phyloP scores from a whole-genome alignment of 2,113 vertebrate genomes.

The Shinisaurus crocodilurus region DNA sequence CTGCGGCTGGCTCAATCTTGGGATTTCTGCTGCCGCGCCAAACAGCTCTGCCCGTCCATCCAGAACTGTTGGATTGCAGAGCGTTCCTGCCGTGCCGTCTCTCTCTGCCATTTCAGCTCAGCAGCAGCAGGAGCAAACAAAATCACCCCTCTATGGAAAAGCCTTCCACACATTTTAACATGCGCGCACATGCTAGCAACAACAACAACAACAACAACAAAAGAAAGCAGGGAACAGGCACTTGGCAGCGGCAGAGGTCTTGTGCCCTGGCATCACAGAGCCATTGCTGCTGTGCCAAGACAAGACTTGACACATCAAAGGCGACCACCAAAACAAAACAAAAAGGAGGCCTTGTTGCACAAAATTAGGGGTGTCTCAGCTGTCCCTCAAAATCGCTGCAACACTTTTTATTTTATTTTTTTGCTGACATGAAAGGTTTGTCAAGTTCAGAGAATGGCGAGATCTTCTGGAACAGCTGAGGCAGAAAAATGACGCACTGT shows the following conservation, averaged over 20 bases:
- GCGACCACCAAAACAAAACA: slow-evolving; percentile 17
- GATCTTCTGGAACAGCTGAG: slow-evolving; percentile 55
- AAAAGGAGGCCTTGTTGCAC: slow-evolving; percentile 11
- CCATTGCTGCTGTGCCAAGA: not conserved
- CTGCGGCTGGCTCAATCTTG: slow-evolving; percentile 13
- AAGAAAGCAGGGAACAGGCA: no score
- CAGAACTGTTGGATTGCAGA: not conserved
- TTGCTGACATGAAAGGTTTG: slow-evolving; percentile 57
- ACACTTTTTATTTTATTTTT: slow-evolving; percentile 22
- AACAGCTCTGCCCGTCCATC: not conserved
- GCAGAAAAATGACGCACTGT: slow-evolving; percentile 38
- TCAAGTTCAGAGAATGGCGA: slow-evolving; percentile 33
- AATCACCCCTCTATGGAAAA: not conserved
- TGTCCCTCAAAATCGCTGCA: slow-evolving; percentile 36
- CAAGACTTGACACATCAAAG: slow-evolving; percentile 39
- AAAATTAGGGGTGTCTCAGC: slow-evolving; percentile 7
- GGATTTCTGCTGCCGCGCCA: not conserved
- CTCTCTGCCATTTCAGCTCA: not conserved
- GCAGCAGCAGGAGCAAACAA: not conserved
- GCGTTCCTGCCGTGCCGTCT: not conserved
- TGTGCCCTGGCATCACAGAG: accelerated
- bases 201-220: no score
- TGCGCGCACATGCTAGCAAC: not conserved
- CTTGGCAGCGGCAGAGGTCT: no score
- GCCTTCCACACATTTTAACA: not conserved